Percentiles rank a stretch among this genome's conserved stretches.
These are phyloP conservation scores for Mastomys natalensis DNA, from an alignment of 2,113 vertebrate genomes.

Conservation along the genomic window DNA sequence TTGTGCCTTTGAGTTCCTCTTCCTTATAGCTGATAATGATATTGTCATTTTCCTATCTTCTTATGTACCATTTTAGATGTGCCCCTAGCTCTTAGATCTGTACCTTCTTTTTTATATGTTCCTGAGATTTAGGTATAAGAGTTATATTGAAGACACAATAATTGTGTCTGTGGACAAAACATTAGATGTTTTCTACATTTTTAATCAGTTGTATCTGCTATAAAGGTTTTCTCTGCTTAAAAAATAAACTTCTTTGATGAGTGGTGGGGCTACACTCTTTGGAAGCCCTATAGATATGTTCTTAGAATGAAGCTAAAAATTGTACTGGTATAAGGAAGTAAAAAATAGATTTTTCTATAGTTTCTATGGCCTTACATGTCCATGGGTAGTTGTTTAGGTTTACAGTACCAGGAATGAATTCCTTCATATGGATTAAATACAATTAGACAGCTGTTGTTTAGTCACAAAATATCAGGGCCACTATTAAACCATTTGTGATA, in stretches of 20 bases:
- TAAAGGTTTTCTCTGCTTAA: not conserved
- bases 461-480: not conserved
- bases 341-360: no score
- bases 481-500: not conserved
- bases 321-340: not conserved
- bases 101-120: not conserved
- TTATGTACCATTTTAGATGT: no score
- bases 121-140: not conserved
- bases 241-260: not conserved
- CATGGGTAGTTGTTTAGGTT: no score
- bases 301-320: not conserved
- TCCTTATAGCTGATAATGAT: not conserved
- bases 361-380: no score
- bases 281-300: not conserved
- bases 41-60: not conserved
- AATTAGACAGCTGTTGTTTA: not conserved
- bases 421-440: not conserved
- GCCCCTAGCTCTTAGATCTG: no score
- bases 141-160: not conserved
- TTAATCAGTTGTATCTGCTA: not conserved
- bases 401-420: not conserved
- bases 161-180: not conserved
- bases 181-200: not conserved
- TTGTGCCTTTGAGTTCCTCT: not conserved
- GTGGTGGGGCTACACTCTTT: not conserved